Evolutionary conservation across 2,113 vertebrate genomes (phyloP), one percentile per base, ranked within the genome.

Genomic region (Sorex araneus): DNA sequence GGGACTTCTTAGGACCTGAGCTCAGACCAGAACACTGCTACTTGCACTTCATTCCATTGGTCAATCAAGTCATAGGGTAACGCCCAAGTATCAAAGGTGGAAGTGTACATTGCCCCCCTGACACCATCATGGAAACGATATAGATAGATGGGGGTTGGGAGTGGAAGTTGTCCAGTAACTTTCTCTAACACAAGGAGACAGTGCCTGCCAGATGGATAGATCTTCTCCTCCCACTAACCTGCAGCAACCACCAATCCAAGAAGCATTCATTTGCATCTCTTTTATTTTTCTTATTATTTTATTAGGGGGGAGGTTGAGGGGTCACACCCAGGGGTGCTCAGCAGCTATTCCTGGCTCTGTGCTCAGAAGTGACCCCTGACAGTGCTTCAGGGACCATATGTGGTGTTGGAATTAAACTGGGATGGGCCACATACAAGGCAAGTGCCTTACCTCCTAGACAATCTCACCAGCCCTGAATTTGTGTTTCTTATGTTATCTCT

Each of bases 1-100:
- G 47, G 83, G 30, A 11, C 21, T n/a, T 60, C 15, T 23, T 28
- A 76, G 80, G 84, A 50, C n/a, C 19, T 57, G 23, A 2, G 4
- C 54, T 69, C 27, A 21, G 25, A 89, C 66, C 43, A 87, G 54
- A 84, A 79, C n/a, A 25, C 30, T 74, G 32, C 15, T 50, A 15
- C 32, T 90, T 93, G 32, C 47, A 19, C 27, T 4, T 25, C 6
- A 77, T 69, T 66, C 12, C 19, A 27, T 34, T 60, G 25, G 12
- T 45, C 57, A 93, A 90, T 45, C 40, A 81, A 81, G 45, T 74
- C 69, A 87, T n/a, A 30, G 43, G 69, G 57, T 34, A 54, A 93
- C 78, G 54, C 9, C 18, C 47, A 87, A 94, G 85, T 50, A 69
- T 94, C 66, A 94, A 91, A 32, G 43, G 12, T 3, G 9, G 27